Percentiles rank a stretch among this genome's conserved stretches.
These are phyloP conservation scores for Cephus sareptanus DNA, from an alignment of 2,888 invertebrate species.

Conservation along the genomic window DNA sequence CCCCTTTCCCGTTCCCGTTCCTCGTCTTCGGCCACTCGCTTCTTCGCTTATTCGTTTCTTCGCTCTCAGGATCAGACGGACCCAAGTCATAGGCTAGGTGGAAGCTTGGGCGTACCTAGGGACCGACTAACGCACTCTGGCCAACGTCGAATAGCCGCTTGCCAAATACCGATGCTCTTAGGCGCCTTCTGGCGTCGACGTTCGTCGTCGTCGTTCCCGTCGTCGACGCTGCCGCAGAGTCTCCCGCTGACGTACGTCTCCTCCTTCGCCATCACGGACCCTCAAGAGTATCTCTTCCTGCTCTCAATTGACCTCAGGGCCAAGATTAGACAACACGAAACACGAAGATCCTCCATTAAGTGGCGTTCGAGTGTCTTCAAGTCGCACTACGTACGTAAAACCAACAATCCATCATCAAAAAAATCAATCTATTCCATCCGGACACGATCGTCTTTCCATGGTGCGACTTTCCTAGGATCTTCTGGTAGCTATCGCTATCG, in stretches of 20 bases:
- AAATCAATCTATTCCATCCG: background rate
- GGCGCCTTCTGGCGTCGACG: constrained; percentile 29
- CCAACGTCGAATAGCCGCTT: background rate
- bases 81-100: background rate
- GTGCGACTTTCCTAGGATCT: background rate
- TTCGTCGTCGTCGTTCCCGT: constrained; percentile 17
- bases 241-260: background rate
- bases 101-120: constrained; percentile 1
- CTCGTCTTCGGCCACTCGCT: constrained; percentile 15
- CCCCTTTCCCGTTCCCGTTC: constrained; percentile 33
- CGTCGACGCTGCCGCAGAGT: constrained; percentile 1
- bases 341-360: background rate
- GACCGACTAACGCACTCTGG: background rate
- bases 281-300: background rate
- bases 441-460: background rate
- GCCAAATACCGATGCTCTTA: constrained; percentile 5
- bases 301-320: background rate
- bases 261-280: background rate
- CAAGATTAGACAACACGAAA: background rate
- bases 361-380: background rate
- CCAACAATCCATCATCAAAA: background rate
- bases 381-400: background rate
- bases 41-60: constrained; percentile 29
- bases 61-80: constrained; percentile 19
- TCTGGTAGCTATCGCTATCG: background rate